Percentiles rank a stretch among this genome's conserved stretches.
phyloP scores from a whole-genome alignment of 2,113 vertebrate species.

The Pelecanoides urinatrix region DNA sequence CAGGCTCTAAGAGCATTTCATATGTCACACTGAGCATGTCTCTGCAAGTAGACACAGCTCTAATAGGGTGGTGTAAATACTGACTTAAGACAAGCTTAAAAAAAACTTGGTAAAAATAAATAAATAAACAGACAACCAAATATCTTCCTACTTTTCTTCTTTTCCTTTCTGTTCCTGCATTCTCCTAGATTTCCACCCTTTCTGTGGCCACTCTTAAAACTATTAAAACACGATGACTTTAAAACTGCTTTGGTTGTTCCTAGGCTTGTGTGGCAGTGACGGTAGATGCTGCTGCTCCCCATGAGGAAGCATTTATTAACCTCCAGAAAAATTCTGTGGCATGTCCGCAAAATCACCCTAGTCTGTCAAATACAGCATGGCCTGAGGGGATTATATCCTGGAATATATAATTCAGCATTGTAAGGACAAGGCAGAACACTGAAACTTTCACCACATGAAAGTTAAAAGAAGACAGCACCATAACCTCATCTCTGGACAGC shows the following conservation, averaged over 20 bases:
- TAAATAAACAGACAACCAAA: fast-evolving
- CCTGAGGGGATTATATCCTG: background rate
- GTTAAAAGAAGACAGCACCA: background rate
- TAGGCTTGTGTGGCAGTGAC: background rate
- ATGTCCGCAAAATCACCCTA: background rate
- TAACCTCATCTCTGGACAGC: background rate
- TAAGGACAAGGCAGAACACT: background rate
- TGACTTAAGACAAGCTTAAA: background rate
- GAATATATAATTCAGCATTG: background rate
- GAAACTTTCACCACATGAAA: background rate
- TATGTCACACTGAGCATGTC: background rate
- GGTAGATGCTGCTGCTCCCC: background rate
- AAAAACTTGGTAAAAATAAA: background rate
- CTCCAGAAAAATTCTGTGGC: background rate
- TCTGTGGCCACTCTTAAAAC: background rate
- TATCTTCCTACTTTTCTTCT: background rate
- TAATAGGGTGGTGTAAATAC: background rate
- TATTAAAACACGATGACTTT: background rate
- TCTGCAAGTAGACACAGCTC: background rate
- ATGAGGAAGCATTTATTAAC: background rate
- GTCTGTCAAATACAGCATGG: background rate
- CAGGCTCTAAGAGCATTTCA: background rate
- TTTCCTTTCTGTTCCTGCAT: background rate
- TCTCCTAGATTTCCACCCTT: background rate
- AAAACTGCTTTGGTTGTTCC: background rate